Conservation (phyloP, 2,113 vertebrate species). For the Dicaeum eximium region DNA sequence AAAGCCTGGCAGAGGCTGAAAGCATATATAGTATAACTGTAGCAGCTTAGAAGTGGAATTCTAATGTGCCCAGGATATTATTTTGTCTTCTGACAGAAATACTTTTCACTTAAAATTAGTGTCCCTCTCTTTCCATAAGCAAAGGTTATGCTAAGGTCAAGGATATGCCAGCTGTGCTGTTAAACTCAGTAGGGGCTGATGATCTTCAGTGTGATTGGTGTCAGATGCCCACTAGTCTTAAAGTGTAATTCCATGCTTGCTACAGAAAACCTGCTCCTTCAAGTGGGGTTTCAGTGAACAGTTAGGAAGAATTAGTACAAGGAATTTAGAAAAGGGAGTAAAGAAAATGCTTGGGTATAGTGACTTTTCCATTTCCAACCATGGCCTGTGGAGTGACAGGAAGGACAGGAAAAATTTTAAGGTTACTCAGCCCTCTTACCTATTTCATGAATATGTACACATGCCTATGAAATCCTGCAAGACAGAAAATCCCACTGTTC, state of each 20-base stretch:
- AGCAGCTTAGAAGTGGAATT: not conserved
- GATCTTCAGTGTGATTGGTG: not conserved
- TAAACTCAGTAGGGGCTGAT: not conserved
- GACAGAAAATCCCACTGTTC: not conserved
- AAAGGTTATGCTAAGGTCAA: not conserved
- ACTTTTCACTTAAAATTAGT: not conserved
- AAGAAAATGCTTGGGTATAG: not conserved
- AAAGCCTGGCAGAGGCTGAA: not conserved
- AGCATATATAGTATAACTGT: not conserved
- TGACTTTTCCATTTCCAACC: not conserved
- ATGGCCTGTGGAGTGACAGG: not conserved
- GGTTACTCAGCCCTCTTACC: not conserved
- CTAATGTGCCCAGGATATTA: not conserved
- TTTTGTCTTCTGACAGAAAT: not conserved
- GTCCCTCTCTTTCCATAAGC: not conserved
- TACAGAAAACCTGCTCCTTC: not conserved
- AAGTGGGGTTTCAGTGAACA: not conserved
- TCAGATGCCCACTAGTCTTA: not conserved
- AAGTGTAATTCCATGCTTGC: not conserved
- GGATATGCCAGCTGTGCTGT: not conserved
- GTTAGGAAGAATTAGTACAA: not conserved
- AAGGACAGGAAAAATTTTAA: not conserved
- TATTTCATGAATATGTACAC: rapidly evolving
- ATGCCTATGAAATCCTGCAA: not conserved
- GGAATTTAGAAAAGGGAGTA: not conserved